Conservation (phyloP, 2,797 vertebrate genomes). For the Smutsia gigantea region DNA sequence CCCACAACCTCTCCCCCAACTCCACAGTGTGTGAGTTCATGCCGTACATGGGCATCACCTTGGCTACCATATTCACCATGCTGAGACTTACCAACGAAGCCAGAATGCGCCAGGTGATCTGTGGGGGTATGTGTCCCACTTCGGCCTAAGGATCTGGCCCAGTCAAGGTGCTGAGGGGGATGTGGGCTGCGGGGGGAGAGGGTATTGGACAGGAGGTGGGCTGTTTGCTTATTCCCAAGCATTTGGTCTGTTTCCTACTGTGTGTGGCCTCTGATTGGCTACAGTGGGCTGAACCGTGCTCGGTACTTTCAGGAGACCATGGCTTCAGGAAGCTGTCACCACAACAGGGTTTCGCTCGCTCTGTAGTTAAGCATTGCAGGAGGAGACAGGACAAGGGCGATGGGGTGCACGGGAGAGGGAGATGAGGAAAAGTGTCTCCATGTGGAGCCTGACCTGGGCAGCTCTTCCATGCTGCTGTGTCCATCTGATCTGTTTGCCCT, state of each 20-base stretch:
- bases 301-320: not conserved
- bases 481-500: not conserved
- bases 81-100: constrained; percentile 68
- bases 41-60: constrained; percentile 79
- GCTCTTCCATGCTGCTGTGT: not conserved
- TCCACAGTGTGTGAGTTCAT: constrained; percentile 77
- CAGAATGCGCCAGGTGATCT: constrained; percentile 77
- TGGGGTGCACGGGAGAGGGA: not conserved
- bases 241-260: accelerated
- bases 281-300: not conserved
- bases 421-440: accelerated
- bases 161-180: accelerated
- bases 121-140: constrained; percentile 12
- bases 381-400: not conserved
- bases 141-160: not conserved
- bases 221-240: accelerated
- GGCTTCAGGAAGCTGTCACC: accelerated
- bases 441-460: not conserved
- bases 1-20: too few species aligned
- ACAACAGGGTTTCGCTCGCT: not conserved
- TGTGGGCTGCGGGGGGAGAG: accelerated
- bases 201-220: not conserved
- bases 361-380: not conserved
- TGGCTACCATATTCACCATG: constrained; percentile 77
- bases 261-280: not conserved